A percentile compares a stretch with the other conserved stretches of the same genome.
Evolutionary conservation across 2,797 vertebrate genomes (phyloP).

Genomic region (Lepilemur ruficaudatus): DNA sequence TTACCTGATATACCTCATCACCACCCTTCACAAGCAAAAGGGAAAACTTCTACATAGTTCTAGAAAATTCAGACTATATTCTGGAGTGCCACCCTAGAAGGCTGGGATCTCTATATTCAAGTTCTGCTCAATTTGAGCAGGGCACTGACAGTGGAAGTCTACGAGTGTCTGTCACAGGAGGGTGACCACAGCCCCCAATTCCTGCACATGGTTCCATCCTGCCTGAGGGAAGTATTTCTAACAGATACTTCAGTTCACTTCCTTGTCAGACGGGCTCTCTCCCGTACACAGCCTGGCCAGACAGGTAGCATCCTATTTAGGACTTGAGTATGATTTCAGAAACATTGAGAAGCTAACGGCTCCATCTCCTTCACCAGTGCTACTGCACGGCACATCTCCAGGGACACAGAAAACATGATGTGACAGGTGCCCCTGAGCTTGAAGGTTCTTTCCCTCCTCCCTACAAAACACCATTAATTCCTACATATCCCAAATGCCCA

Average conservation of each 20-base stretch:
- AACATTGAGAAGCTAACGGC: not conserved
- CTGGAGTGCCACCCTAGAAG: not conserved
- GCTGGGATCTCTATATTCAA: not conserved
- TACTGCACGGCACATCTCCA: too few species aligned
- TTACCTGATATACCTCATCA: not conserved
- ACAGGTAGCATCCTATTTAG: not conserved
- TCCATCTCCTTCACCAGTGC: not conserved
- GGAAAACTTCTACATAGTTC: not conserved
- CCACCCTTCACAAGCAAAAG: not conserved
- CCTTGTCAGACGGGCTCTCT: not conserved
- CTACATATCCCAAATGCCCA: not conserved
- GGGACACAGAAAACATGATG: not conserved
- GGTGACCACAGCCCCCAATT: not conserved
- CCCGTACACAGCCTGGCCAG: not conserved
- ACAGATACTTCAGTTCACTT: not conserved
- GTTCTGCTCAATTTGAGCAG: not conserved
- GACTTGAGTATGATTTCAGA: not conserved
- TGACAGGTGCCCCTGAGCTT: not conserved
- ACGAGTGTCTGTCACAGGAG: accelerated
- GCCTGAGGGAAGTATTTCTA: not conserved
- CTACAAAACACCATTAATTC: not conserved
- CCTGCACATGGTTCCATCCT: not conserved
- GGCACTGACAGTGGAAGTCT: not conserved
- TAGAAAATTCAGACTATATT: not conserved
- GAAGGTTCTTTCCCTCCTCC: not conserved